Conservation (phyloP, 2,113 vertebrate species). For the Malaclemys terrapin region DNA sequence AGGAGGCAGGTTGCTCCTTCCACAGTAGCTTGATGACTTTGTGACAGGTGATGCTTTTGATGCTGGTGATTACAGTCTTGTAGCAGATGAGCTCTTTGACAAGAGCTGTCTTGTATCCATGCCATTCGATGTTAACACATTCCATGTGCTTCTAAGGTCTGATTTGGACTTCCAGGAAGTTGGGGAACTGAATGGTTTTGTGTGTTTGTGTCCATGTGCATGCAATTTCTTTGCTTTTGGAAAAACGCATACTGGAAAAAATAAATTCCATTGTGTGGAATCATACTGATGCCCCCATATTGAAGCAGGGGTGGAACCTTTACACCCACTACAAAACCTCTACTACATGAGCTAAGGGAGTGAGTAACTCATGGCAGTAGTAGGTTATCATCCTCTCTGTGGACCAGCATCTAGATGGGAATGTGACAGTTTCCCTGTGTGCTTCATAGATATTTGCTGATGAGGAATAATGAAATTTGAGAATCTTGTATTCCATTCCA, state of each 20-base stretch:
- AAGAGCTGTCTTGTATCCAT: too few species aligned
- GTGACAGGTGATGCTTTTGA: too few species aligned
- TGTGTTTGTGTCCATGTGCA: too few species aligned
- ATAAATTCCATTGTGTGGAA: not conserved
- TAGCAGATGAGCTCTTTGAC: too few species aligned
- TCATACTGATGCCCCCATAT: not conserved
- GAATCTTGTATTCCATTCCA: not conserved
- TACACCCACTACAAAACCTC: not conserved
- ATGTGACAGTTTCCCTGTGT: not conserved
- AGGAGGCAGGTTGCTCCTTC: not conserved
- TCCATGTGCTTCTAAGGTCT: not conserved
- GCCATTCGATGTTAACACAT: too few species aligned
- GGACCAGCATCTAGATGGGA: not conserved
- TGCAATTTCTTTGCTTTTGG: not conserved
- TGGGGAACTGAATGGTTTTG: not conserved
- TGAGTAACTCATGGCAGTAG: not conserved
- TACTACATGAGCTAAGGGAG: constrained; percentile 1
- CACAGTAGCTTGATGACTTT: not conserved
- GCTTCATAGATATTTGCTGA: not conserved
- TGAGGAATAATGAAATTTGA: not conserved
- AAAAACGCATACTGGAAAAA: not conserved
- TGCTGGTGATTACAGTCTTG: too few species aligned
- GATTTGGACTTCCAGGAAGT: not conserved
- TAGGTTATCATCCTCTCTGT: not conserved
- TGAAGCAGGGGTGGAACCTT: not conserved